These are phyloP conservation scores for Paramormyrops kingsleyae DNA, from an alignment of 2,113 vertebrate species.

Conservation along the genomic window DNA sequence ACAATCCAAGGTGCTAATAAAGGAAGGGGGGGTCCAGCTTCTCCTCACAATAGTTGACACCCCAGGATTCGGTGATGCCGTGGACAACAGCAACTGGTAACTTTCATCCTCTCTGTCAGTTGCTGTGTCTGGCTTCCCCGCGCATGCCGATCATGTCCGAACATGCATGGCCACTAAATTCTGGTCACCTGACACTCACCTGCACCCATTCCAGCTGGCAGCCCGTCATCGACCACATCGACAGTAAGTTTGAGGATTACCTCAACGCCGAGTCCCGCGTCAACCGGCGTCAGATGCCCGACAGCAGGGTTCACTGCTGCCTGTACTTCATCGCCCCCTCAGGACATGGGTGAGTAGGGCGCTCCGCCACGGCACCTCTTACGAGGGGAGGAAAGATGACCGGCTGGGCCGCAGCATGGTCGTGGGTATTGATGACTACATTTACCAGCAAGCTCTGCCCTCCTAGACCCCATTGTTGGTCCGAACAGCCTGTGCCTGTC, in stretches of 20 bases:
- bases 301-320: constrained; percentile 89
- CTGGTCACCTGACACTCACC: neutral
- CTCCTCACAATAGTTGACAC: constrained; percentile 94
- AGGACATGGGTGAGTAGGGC: constrained; percentile 81
- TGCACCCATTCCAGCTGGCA: constrained; percentile 72
- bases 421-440: neutral
- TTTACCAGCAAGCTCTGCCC: neutral
- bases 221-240: constrained; percentile 90
- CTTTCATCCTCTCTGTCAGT: neutral
- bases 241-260: constrained; percentile 95
- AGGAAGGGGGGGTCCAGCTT: constrained; percentile 90
- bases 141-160: neutral
- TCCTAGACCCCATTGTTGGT: neutral
- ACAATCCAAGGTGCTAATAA: constrained; percentile 90
- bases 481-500: neutral
- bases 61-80: constrained; percentile 90
- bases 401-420: neutral
- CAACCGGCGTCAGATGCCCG: constrained; percentile 91
- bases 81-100: constrained; percentile 97
- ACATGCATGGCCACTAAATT: too few relatives aligned
- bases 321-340: constrained; percentile 96
- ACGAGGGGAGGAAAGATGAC: neutral
- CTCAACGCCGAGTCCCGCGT: constrained; percentile 92
- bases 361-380: neutral
- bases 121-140: neutral